These are phyloP conservation scores for Pelobates fuscus DNA, from an alignment of 2,113 vertebrate genomes.

Conservation along the genomic window DNA sequence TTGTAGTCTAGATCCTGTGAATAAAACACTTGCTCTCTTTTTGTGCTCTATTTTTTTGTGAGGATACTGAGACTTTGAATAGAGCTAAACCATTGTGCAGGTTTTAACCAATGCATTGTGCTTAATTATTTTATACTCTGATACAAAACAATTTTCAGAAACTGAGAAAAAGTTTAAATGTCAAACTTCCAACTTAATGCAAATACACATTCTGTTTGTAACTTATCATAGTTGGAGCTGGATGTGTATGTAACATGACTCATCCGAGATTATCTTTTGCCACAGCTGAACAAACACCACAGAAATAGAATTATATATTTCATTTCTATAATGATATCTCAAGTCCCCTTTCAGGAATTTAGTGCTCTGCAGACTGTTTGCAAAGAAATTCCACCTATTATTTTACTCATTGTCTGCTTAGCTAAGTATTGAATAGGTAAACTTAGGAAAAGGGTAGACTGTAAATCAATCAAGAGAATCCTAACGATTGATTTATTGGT, in stretches of 20 bases:
- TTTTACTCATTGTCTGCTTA: not conserved
- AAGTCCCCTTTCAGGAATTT: not conserved
- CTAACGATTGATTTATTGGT: not conserved
- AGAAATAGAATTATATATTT: not conserved
- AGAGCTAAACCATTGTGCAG: too few relatives aligned
- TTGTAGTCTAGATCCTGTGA: too few relatives aligned
- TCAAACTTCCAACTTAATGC: too few relatives aligned
- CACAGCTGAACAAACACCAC: conserved; percentile 2
- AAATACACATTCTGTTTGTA: too few relatives aligned
- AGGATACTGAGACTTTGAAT: too few relatives aligned
- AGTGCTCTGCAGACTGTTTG: not conserved
- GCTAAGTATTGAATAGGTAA: not conserved
- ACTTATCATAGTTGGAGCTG: too few relatives aligned
- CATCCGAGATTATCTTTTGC: not conserved
- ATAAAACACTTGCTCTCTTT: too few relatives aligned
- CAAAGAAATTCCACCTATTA: not conserved
- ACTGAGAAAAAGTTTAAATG: too few relatives aligned
- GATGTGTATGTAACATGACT: not conserved
- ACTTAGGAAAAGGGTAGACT: not conserved
- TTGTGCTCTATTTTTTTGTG: too few relatives aligned
- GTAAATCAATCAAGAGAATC: not conserved
- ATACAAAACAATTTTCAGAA: too few relatives aligned
- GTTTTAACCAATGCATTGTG: too few relatives aligned
- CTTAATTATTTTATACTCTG: too few relatives aligned
- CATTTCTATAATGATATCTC: not conserved